Conservation (phyloP, 2,113 vertebrate genomes). For the Callorhinus ursinus region DNA sequence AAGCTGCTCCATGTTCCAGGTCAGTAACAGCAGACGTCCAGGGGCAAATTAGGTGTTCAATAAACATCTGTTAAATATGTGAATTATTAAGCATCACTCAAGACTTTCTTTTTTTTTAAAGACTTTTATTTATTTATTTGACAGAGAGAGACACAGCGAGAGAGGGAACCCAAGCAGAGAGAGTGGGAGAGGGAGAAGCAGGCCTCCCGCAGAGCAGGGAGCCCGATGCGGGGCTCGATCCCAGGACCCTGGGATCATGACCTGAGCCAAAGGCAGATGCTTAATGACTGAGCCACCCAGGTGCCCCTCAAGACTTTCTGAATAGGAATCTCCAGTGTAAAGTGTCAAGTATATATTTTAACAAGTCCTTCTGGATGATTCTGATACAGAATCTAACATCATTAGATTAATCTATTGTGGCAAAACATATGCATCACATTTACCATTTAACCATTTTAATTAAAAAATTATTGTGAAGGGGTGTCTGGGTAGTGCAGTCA, state of each 20-base stretch:
- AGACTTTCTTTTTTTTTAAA: neutral
- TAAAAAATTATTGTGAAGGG: neutral
- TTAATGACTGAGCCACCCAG: too few species aligned
- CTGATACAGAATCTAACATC: neutral
- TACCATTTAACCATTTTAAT: neutral
- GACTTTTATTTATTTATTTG: too few species aligned
- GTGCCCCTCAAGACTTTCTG: neutral
- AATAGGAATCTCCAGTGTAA: neutral
- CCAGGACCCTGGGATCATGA: too few species aligned
- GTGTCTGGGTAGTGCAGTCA: neutral
- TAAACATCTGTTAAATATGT: constrained; percentile 23
- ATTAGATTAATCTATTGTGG: neutral
- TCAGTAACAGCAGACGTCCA: neutral
- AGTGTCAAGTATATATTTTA: neutral
- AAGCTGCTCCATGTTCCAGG: neutral
- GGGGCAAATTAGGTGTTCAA: neutral
- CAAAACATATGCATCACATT: neutral
- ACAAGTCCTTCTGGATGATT: neutral
- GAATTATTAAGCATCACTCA: neutral
- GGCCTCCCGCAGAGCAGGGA: too few species aligned
- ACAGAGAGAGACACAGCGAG: too few species aligned
- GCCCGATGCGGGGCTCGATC: too few species aligned
- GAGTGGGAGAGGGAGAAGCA: too few species aligned
- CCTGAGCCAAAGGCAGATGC: too few species aligned
- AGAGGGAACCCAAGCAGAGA: too few species aligned